Evolutionary conservation across 1,140 invertebrate species (phyloP).

Genomic region (Heliconius nattereri): DNA sequence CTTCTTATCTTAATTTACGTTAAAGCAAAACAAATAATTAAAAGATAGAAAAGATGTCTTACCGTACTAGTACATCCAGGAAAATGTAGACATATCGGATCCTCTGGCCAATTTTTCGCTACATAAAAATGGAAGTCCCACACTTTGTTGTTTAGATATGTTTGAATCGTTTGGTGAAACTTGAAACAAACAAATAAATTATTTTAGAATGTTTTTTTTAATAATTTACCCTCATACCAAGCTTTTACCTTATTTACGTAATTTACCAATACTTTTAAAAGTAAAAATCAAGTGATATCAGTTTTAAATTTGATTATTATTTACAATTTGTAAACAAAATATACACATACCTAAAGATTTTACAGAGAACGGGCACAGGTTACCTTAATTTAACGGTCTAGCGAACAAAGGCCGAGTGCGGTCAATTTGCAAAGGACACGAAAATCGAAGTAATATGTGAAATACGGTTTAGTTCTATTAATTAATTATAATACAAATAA

Average conservation of each 20-base stretch:
- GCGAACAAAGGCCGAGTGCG: neutral
- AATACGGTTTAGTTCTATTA: too few relatives aligned
- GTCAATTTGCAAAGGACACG: neutral
- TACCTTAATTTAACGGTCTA: neutral
- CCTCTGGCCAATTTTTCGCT: slow-evolving; percentile 90
- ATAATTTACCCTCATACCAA: neutral
- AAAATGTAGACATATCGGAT: slow-evolving; percentile 91
- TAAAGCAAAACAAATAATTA: neutral
- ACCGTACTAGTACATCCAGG: slow-evolving; percentile 92
- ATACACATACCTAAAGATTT: neutral
- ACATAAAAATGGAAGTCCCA: slow-evolving; percentile 95
- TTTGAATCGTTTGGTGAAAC: slow-evolving; percentile 94
- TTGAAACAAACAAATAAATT: slow-evolving; percentile 78
- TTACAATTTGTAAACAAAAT: neutral
- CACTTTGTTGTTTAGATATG: slow-evolving; percentile 91
- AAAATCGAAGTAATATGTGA: neutral
- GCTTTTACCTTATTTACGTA: neutral
- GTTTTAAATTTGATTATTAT: neutral
- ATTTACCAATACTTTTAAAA: neutral
- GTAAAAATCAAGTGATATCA: too few relatives aligned
- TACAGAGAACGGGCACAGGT: neutral
- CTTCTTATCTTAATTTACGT: neutral
- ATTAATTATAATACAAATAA: too few relatives aligned
- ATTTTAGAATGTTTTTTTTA: neutral
- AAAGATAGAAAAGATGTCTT: slow-evolving; percentile 56